phyloP scores from a whole-genome alignment of 2,888 invertebrate species.

The Blastobasis lacticolella region DNA sequence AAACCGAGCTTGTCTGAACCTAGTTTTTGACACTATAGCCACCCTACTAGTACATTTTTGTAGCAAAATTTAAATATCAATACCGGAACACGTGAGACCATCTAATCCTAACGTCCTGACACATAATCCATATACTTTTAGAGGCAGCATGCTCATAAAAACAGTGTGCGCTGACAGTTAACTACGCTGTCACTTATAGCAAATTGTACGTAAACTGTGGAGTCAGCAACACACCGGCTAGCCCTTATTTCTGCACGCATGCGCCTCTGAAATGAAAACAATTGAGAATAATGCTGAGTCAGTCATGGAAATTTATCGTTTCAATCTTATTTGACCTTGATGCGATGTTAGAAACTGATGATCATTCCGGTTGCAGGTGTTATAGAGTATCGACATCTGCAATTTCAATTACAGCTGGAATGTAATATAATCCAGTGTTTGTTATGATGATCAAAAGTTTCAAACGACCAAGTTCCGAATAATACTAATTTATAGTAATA shows the following conservation, averaged over 20 bases:
- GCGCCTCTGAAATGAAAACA: constrained; percentile 74
- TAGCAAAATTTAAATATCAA: no score
- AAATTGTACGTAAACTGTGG: constrained; percentile 27
- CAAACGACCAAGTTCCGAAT: constrained; percentile 40
- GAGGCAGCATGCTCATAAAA: constrained; percentile 69
- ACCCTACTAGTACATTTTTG: no score
- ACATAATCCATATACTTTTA: constrained; percentile 20
- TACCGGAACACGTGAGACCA: constrained; percentile 8
- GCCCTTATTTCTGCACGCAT: constrained; percentile 70
- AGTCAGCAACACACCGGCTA: constrained; percentile 70
- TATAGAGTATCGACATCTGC: no score
- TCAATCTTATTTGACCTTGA: constrained; percentile 4
- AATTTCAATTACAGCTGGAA: no score
- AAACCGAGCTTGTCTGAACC: no score
- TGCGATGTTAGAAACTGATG: neutral
- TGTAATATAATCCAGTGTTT: neutral
- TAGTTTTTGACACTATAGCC: no score
- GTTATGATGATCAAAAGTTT: constrained; percentile 29
- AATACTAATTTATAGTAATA: constrained; percentile 38
- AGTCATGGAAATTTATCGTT: constrained; percentile 68
- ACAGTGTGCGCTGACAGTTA: constrained; percentile 69
- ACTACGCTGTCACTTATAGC: constrained; percentile 35
- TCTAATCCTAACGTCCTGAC: neutral
- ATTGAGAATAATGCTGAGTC: constrained; percentile 70
- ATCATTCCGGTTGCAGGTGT: no score